These are phyloP conservation scores for Anabas testudineus DNA, from an alignment of 2,797 vertebrate genomes.

Conservation along the genomic window DNA sequence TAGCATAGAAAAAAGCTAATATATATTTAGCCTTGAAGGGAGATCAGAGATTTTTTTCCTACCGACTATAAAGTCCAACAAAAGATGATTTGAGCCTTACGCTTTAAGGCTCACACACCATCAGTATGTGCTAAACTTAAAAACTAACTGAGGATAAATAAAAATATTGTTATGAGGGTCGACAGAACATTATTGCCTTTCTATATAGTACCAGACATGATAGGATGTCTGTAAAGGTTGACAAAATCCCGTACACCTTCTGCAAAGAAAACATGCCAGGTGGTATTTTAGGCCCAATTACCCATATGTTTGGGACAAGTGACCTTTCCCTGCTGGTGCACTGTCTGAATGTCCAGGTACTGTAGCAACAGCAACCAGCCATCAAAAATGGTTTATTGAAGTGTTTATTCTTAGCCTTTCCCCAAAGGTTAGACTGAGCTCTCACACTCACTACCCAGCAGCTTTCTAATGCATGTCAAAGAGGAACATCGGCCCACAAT, in stretches of 20 bases:
- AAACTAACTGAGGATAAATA: slow-evolving; percentile 9
- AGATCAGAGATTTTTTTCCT: neutral
- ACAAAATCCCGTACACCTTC: slow-evolving; percentile 48
- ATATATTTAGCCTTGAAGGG: neutral
- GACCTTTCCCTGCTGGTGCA: slow-evolving; percentile 77
- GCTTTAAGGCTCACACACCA: neutral
- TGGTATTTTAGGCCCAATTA: slow-evolving; percentile 83
- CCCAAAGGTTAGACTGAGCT: slow-evolving; percentile 78
- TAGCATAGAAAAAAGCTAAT: neutral
- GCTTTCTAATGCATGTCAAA: slow-evolving; percentile 65
- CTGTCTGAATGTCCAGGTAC: slow-evolving; percentile 68
- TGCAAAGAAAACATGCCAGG: slow-evolving; percentile 65
- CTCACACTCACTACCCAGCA: slow-evolving; percentile 62
- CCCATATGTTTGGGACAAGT: slow-evolving; percentile 78
- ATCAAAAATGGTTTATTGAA: slow-evolving; percentile 82
- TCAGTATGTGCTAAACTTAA: slow-evolving; percentile 15
- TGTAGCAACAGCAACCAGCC: slow-evolving; percentile 69
- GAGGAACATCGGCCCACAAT: slow-evolving; percentile 18
- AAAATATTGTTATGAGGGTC: slow-evolving; percentile 34
- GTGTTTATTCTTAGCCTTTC: slow-evolving; percentile 80
- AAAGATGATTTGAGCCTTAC: neutral
- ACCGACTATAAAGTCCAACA: neutral
- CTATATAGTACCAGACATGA: slow-evolving; percentile 55
- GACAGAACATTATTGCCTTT: slow-evolving; percentile 53
- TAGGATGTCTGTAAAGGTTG: slow-evolving; percentile 60